Evolutionary conservation across 1,140 invertebrate genomes (phyloP).

Genomic region (Sminthurinus signatus): DNA sequence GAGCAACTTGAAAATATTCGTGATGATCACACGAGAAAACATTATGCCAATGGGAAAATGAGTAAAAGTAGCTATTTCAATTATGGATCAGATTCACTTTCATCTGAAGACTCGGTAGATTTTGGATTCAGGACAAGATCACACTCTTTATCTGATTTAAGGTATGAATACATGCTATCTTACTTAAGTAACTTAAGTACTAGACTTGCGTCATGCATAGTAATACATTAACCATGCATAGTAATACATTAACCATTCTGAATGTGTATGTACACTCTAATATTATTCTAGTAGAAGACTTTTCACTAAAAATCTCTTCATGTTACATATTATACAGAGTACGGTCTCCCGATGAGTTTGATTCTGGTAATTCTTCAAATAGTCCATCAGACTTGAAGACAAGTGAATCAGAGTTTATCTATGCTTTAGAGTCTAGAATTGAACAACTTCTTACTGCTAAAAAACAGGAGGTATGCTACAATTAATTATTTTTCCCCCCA

Average conservation of each 20-base stretch:
- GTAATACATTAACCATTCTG: too few relatives aligned
- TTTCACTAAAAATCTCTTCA: too few relatives aligned
- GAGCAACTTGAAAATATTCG: constrained; percentile 56
- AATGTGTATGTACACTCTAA: too few relatives aligned
- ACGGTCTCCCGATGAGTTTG: constrained; percentile 32
- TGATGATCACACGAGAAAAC: constrained; percentile 39
- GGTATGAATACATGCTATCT: constrained; percentile 28
- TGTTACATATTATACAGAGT: too few relatives aligned
- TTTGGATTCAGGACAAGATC: constrained; percentile 20
- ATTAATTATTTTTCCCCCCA: too few relatives aligned
- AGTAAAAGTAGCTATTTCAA: constrained; percentile 32
- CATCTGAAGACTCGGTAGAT: constrained; percentile 30
- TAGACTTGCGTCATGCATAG: too few relatives aligned
- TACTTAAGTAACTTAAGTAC: too few relatives aligned
- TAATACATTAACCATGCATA: too few relatives aligned
- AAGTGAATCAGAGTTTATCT: constrained; percentile 35
- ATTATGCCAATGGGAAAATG: constrained; percentile 35
- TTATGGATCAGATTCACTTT: constrained; percentile 29
- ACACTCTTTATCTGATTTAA: constrained; percentile 40
- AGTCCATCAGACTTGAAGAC: constrained; percentile 39
- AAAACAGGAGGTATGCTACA: constrained; percentile 32
- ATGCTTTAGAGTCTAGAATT: constrained; percentile 32
- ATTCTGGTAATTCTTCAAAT: constrained; percentile 34
- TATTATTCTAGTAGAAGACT: too few relatives aligned
- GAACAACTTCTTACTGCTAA: constrained; percentile 34